Evolutionary conservation across 2,113 vertebrate genomes (phyloP).

Genomic region (Ornithorhynchus anatinus): DNA sequence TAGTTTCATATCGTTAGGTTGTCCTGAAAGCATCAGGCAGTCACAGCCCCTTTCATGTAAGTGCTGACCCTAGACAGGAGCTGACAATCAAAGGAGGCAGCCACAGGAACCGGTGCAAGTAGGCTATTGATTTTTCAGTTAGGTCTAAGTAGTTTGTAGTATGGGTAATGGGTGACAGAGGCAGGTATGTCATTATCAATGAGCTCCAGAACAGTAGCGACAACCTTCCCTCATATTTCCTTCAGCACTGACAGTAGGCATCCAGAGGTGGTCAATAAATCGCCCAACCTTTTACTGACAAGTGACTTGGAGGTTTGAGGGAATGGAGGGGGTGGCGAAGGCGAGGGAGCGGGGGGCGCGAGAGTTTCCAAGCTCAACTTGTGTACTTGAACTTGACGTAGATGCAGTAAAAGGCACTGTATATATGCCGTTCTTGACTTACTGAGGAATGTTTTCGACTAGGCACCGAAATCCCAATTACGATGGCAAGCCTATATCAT

Average conservation of each 20-base stretch:
- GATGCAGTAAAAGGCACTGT: conserved; percentile 7
- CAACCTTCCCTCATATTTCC: conserved; percentile 87
- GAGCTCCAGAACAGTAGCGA: conserved; percentile 86
- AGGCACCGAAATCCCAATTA: not conserved
- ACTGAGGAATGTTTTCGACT: conserved; percentile 18
- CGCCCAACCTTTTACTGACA: conserved; percentile 82
- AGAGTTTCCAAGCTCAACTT: conserved; percentile 69
- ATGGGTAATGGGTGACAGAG: conserved; percentile 93
- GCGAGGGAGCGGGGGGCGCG: conserved; percentile 45
- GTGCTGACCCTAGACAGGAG: conserved; percentile 93
- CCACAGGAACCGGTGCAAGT: conserved; percentile 88
- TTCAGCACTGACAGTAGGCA: conserved; percentile 83
- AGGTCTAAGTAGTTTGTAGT: conserved; percentile 97
- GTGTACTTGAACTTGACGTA: conserved; percentile 45
- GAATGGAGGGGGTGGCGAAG: conserved; percentile 9
- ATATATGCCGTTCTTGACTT: not conserved
- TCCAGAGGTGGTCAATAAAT: conserved; percentile 90
- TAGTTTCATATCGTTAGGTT: conserved; percentile 87
- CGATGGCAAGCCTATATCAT: not conserved
- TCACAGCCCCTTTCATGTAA: conserved; percentile 88
- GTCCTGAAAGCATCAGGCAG: conserved; percentile 81
- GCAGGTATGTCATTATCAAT: conserved; percentile 99
- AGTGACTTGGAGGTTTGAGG: conserved; percentile 63
- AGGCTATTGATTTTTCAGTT: conserved; percentile 99
- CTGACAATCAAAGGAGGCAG: conserved; percentile 95